Evolutionary conservation across 92 coral and sea anemone genomes (phyloP), one percentile per base, ranked within the genome.

Genomic region (Metridium senile): DNA sequence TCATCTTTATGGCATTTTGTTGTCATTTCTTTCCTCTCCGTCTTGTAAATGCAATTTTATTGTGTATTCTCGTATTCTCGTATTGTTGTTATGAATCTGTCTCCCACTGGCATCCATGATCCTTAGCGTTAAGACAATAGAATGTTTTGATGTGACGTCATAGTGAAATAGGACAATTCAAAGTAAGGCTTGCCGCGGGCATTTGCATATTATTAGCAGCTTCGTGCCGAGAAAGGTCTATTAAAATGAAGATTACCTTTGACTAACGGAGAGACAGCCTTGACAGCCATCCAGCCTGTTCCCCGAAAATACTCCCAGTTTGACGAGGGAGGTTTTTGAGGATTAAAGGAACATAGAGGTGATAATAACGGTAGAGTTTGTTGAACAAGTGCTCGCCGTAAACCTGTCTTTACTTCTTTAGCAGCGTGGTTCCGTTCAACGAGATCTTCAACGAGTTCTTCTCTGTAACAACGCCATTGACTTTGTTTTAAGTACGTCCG

Each of bases 391-490:
- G 91, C 72, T 52, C 97, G 85, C 58, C 88, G 69, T 17, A 82
- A 78, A 11, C 93, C 97, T 69, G 78, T 85, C n/a, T 90, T 84
- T 11, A 87, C 83, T 64, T 91, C 97, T 53, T 74, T 47, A 25
- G 62, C 70, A 23, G 76, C 84, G 0, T 81, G 66, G 74, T 85
- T 78, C 61, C 87, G 74, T 58, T 82, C 85, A 49, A 91, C 84
- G 11, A 91, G 70, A 63, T 85, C 85, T 56, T 91, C 97, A 4
- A 91, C 97, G 23, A 91, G 84, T 34, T 85, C 93, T 69, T 95
- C 99, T 62, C 97, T 85, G 78, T 95, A 95, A 1, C 93, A 82
- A 20, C 89, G 83, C 99, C 99, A 95, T 71, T 90, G 86, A 65
- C 93, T 95, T 30, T 75, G 93, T 39, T 89, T 89, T 10, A 92